phyloP scores from a whole-genome alignment of 1,140 invertebrate genomes.

The Drosophila asahinai region DNA sequence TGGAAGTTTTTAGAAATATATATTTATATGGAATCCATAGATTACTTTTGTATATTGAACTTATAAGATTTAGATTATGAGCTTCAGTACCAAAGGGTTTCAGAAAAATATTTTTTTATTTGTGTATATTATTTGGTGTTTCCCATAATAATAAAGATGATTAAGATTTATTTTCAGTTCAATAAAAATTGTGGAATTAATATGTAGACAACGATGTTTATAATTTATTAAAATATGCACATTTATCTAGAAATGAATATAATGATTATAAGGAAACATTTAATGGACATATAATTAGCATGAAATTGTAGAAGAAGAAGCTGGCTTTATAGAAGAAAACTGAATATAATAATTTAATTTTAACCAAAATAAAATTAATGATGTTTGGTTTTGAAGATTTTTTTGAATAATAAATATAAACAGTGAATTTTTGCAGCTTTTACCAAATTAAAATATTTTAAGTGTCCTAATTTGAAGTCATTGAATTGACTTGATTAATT shows the following conservation, averaged over 20 bases:
- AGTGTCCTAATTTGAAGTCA: neutral
- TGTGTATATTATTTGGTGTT: no score
- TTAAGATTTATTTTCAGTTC: no score
- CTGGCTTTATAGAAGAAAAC: no score
- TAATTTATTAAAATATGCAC: no score
- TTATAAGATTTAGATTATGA: neutral
- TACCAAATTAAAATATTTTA: neutral
- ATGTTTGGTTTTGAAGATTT: neutral
- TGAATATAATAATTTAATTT: neutral
- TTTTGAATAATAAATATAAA: constrained; percentile 4
- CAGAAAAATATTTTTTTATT: no score
- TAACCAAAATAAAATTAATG: neutral
- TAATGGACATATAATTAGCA: neutral
- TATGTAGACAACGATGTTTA: no score
- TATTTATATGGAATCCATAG: no score
- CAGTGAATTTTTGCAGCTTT: neutral
- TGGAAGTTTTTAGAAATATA: neutral
- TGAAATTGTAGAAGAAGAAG: neutral
- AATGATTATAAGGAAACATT: no score
- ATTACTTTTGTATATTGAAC: neutral
- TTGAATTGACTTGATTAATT: no score
- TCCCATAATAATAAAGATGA: no score
- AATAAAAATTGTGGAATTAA: no score
- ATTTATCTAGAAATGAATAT: no score
- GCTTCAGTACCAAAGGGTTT: neutral